Base-by-base conservation (phyloP, 2,113 vertebrate species). In the Heptranchias perlo region DNA sequence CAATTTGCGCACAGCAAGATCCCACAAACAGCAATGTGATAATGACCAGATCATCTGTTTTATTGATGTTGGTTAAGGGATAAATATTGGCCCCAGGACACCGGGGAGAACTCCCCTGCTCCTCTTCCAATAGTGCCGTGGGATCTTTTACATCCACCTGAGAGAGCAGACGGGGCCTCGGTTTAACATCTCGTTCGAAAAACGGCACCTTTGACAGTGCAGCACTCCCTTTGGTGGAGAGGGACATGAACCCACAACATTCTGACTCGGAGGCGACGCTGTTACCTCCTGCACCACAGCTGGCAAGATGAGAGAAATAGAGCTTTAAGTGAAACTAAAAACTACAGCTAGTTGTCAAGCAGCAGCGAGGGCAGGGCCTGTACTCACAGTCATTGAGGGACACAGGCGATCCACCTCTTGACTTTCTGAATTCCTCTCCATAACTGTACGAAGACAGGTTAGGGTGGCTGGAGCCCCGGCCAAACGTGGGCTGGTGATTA, bases 351-450 rank as follows among this genome's bases (percentile, higher is more conserved):
- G 8, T 54, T 89, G 47, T 31, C 52, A 31, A 28, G 47, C 28
- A 35, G 16, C 47, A 21, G 21, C 5, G 86, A 54, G 89, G 54
- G 4, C 52, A n/a, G 47, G 18, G 21, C 7, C 82, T 96, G 47
- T n/a, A 99, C 99, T 99, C 97, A 99, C 99, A 98, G 96, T 98
- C 86, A 25, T 64, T 98, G 96, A 97, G 97, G 31, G 98, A 98
- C 84, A 98, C 98, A 0, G 98, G 98, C 0, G 98, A 99, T 6
- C 97, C 97, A n/a, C 84, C 78, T 87, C 97, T 97, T 0, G 98
- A 96, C 95, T 97, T 97, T 96, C 97, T 58, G 0, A 97, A 97
- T 44, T 98, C 98, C 0, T 99, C 98, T 0, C 97, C 96, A 0
- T 97, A 96, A n/a, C 69, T 96, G 13, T 84, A 65, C 4, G 97